Percentiles rank a stretch among this genome's conserved stretches.
phyloP scores from a whole-genome alignment of 92 coral and sea anemone species.

The Bergia sp. region DNA sequence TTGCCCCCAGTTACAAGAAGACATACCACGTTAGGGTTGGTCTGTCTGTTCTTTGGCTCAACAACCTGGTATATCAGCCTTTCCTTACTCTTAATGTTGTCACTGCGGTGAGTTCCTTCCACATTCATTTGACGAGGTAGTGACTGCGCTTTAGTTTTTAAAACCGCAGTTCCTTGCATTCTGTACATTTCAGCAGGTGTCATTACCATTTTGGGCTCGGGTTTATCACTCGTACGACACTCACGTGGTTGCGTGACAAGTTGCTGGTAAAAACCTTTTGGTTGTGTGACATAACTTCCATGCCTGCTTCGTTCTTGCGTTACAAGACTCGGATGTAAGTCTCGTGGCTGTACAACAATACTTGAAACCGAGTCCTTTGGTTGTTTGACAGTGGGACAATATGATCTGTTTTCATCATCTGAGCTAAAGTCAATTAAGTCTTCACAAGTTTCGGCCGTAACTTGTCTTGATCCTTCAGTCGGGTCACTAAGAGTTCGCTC shows the following conservation, averaged over 20 bases:
- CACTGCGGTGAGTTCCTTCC: not conserved
- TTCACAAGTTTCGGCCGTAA: not conserved
- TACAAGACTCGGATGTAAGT: not conserved
- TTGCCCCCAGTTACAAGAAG: constrained; percentile 92
- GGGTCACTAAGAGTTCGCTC: constrained; percentile 17
- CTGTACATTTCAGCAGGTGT: constrained; percentile 46
- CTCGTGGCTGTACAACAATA: not conserved
- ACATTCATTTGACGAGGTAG: constrained; percentile 35
- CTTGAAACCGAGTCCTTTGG: not conserved
- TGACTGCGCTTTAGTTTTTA: constrained; percentile 23
- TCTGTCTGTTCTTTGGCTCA: not conserved
- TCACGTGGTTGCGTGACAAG: not conserved
- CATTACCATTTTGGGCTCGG: not conserved
- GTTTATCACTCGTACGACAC: not conserved
- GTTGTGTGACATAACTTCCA: not conserved
- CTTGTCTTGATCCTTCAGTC: not conserved
- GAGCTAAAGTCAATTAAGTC: constrained; percentile 43
- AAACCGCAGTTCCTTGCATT: not conserved
- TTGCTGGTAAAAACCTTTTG: not conserved
- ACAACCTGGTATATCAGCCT: not conserved
- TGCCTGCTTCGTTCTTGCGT: constrained; percentile 7
- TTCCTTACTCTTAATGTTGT: not conserved
- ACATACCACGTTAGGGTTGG: constrained; percentile 59
- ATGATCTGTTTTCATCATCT: constrained; percentile 23
- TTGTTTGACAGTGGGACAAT: not conserved